A percentile compares a stretch with the other conserved stretches of the same genome.
Conservation (phyloP, 1,140 invertebrate genomes). For the Scaptodrosophila lebanonensis region DNA sequence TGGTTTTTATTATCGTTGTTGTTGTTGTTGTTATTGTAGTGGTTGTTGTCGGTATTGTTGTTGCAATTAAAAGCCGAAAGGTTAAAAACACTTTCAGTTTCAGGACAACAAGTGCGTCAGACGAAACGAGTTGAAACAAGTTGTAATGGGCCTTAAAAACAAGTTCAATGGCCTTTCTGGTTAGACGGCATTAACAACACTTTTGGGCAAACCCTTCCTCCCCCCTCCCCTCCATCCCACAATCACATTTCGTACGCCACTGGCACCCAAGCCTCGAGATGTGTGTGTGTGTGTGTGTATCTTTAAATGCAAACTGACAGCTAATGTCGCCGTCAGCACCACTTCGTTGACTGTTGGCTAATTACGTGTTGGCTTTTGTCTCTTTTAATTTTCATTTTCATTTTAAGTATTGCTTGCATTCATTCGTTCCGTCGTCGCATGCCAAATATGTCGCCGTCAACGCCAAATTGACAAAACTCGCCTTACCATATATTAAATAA, state of each 20-base stretch:
- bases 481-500: conserved; percentile 64
- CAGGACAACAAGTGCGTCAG: too few relatives aligned
- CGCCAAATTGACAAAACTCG: conserved; percentile 50
- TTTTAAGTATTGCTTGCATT: conserved; percentile 71
- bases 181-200: too few relatives aligned
- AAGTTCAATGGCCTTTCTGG: conserved; percentile 40
- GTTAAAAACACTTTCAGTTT: too few relatives aligned
- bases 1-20: conserved; percentile 27
- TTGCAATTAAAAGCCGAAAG: conserved; percentile 52
- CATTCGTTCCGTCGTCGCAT: too few relatives aligned
- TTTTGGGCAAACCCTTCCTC: conserved; percentile 46
- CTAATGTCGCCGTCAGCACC: background rate
- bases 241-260: too few relatives aligned
- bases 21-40: conserved; percentile 48
- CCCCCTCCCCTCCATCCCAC: background rate
- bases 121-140: too few relatives aligned
- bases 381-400: conserved; percentile 68
- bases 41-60: conserved; percentile 4
- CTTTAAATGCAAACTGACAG: too few relatives aligned
- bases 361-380: conserved; percentile 68
- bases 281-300: too few relatives aligned
- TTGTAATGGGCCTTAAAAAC: too few relatives aligned
- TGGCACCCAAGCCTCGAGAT: too few relatives aligned
- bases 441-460: conserved; percentile 69
- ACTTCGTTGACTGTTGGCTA: conserved; percentile 44